Conservation (phyloP, 2,888 invertebrate genomes). For the Drosophila yooni region DNA sequence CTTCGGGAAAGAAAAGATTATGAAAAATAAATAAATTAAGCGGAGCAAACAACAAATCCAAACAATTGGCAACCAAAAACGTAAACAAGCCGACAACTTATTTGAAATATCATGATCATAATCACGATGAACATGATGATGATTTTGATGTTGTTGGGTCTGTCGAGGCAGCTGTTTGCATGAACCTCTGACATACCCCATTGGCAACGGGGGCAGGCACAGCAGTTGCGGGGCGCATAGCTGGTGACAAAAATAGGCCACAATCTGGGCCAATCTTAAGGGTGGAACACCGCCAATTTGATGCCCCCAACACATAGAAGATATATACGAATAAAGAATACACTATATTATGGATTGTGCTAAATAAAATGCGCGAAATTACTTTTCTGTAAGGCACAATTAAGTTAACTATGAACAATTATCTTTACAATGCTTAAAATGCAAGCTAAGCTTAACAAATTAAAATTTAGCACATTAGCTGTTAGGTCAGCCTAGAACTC, state of each 20-base stretch:
- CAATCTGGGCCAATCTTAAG: slow-evolving; percentile 15
- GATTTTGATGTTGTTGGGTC: neutral
- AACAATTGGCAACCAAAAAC: slow-evolving; percentile 45
- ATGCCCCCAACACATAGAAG: neutral
- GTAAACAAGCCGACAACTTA: slow-evolving; percentile 42
- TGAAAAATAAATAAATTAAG: slow-evolving; percentile 47
- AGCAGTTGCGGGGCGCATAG: slow-evolving; percentile 12
- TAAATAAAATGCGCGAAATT: neutral
- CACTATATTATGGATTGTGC: neutral
- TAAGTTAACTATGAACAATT: neutral
- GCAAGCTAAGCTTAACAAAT: neutral
- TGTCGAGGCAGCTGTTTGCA: slow-evolving; percentile 10
- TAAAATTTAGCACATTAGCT: neutral
- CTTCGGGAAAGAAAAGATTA: slow-evolving; percentile 16
- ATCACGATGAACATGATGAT: neutral
- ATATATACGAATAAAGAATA: neutral
- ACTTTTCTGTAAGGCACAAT: neutral
- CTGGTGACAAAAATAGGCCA: slow-evolving; percentile 45
- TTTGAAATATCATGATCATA: slow-evolving; percentile 21
- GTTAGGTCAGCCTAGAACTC: neutral
- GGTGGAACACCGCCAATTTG: neutral
- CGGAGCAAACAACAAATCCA: slow-evolving; percentile 20
- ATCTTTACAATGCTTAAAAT: neutral
- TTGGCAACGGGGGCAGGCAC: neutral
- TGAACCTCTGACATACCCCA: slow-evolving; percentile 6